Percentiles rank a stretch among this genome's conserved stretches.
phyloP scores from a whole-genome alignment of 1,140 invertebrate species.

The Anastrepha obliqua region DNA sequence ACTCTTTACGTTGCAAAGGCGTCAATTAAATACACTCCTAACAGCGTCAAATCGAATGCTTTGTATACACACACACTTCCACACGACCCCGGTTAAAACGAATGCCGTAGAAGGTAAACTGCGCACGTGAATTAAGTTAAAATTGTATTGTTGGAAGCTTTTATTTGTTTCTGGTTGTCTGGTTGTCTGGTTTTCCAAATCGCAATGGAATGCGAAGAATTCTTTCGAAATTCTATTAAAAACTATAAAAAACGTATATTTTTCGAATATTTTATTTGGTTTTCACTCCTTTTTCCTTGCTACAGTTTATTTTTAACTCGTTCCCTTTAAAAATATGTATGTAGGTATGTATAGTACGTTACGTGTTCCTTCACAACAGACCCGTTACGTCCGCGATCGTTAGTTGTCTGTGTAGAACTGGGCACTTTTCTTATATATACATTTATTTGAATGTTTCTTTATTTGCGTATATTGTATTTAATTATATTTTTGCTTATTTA shows the following conservation, averaged over 20 bases:
- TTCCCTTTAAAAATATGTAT: not conserved
- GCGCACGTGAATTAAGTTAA: not conserved
- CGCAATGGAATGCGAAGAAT: conserved; percentile 40
- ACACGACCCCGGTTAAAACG: not conserved
- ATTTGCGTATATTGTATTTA: not conserved
- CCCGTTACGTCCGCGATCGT: conserved; percentile 28
- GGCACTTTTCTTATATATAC: not conserved
- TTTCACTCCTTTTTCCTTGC: not conserved
- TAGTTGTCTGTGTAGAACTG: conserved; percentile 33
- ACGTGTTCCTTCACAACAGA: not conserved
- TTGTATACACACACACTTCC: not conserved
- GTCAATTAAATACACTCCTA: not conserved
- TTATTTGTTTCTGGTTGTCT: not conserved
- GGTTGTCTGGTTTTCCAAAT: not conserved
- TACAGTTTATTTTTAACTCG: not conserved
- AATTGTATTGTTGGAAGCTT: not conserved
- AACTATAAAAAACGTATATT: not conserved
- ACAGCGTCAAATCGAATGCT: not conserved
- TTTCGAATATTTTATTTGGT: not conserved
- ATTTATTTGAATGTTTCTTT: not conserved
- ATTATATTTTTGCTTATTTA: conserved; percentile 14
- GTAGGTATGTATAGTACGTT: not conserved
- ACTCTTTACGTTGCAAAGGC: conserved; percentile 4
- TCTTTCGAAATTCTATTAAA: not conserved
- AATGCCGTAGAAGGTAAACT: not conserved